Percentiles rank a stretch among this genome's conserved stretches.
Conservation (phyloP, 1,140 invertebrate genomes). For the Hyposmocoma kahamanoa region DNA sequence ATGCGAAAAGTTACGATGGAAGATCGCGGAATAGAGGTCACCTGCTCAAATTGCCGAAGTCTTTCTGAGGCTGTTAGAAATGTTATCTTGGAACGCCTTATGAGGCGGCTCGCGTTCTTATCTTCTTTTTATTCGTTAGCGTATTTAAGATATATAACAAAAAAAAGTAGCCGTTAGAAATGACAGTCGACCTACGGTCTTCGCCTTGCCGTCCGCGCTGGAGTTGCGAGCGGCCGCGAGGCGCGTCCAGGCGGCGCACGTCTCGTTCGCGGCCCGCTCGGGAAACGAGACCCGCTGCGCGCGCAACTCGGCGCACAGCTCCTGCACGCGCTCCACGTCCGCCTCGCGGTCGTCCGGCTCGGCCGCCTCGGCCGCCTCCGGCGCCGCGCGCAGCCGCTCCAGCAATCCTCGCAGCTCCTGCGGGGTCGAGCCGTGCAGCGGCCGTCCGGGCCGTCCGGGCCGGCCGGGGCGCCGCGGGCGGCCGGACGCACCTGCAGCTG, state of each 20-base stretch:
- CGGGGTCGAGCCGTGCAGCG: conserved; percentile 6
- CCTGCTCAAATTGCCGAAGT: too few relatives aligned
- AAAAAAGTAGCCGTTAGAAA: too few relatives aligned
- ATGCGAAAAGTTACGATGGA: too few relatives aligned
- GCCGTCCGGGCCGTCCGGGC: conserved; percentile 27
- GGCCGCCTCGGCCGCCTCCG: conserved; percentile 12
- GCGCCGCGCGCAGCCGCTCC: conserved; percentile 28
- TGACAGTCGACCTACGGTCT: conserved; percentile 39
- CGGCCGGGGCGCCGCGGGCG: conserved; percentile 52
- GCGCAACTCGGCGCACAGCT: conserved; percentile 68
- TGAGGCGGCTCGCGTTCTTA: too few relatives aligned
- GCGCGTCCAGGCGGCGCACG: conserved; percentile 24
- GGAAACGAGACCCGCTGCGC: conserved; percentile 38
- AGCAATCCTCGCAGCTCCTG: conserved; percentile 70
- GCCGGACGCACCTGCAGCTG: conserved; percentile 57
- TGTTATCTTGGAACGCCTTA: too few relatives aligned
- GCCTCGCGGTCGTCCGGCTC: conserved; percentile 22
- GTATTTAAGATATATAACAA: too few relatives aligned
- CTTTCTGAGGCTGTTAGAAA: too few relatives aligned
- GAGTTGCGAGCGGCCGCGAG: conserved; percentile 27
- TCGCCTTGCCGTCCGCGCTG: conserved; percentile 34
- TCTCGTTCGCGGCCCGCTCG: conserved; percentile 38
- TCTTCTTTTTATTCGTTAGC: too few relatives aligned
- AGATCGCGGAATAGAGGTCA: too few relatives aligned
- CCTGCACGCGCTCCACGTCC: conserved; percentile 69